These are phyloP conservation scores for Agrenia bidenticulata DNA, from an alignment of 2,888 invertebrate genomes.

Conservation along the genomic window DNA sequence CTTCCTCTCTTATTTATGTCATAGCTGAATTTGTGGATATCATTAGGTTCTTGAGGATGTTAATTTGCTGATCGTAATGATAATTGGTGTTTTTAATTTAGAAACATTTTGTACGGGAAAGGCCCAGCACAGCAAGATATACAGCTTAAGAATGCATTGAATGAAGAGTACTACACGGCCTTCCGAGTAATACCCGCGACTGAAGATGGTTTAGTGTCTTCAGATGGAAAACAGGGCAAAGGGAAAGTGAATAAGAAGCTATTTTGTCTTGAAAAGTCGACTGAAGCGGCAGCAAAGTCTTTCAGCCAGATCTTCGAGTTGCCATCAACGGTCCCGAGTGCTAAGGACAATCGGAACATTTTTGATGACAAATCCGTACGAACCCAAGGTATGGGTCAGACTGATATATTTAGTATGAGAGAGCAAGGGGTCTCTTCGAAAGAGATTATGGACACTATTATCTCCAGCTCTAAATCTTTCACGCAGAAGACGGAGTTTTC, in stretches of 20 bases:
- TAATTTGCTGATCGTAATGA: too few species aligned
- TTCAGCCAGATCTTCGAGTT: constrained; percentile 33
- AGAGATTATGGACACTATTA: constrained; percentile 80
- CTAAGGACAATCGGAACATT: constrained; percentile 39
- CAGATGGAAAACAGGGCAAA: not conserved
- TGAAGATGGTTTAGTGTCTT: constrained; percentile 10
- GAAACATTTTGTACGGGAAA: constrained; percentile 41
- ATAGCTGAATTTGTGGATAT: too few species aligned
- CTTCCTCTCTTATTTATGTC: not conserved
- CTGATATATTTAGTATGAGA: constrained; percentile 78
- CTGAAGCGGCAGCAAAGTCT: constrained; percentile 24
- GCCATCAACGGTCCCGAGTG: constrained; percentile 32
- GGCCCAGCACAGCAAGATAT: constrained; percentile 44
- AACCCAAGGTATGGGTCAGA: constrained; percentile 79
- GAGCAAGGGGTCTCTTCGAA: constrained; percentile 74
- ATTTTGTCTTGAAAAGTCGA: constrained; percentile 26
- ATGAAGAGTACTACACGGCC: constrained; percentile 37
- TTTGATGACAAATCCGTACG: constrained; percentile 64
- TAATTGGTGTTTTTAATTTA: constrained; percentile 14
- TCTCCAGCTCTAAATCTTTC: constrained; percentile 90
- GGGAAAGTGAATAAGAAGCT: constrained; percentile 20
- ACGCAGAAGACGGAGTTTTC: constrained; percentile 81
- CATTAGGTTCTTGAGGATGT: too few species aligned
- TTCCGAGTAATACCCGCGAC: constrained; percentile 37
- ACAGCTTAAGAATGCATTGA: constrained; percentile 37